Base-by-base conservation (phyloP, 1,140 invertebrate genomes). In the Venturia canescens region DNA sequence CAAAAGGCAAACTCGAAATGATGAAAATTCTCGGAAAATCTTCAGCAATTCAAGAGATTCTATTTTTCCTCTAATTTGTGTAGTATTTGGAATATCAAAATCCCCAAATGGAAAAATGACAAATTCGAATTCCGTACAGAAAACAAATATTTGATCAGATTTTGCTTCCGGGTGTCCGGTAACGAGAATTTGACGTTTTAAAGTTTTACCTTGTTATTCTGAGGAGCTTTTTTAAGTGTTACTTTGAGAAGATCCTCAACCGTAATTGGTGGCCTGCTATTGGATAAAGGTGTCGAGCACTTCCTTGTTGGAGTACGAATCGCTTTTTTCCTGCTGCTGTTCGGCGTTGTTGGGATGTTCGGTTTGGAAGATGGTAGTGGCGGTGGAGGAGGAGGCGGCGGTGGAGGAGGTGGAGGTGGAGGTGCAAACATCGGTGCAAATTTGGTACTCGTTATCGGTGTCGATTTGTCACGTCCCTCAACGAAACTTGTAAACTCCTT, bases 171-270 rank as follows among this genome's bases (percentile, higher is more conserved):
- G 7, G 13, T 9, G 38, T 44, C 13, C 38, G 13, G 11, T 9
- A 44, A 44, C 7, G 38, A 44, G 11, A 44, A 44, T 44, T 0
- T 44, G 1, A 44, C 13, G 7, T 11, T 44, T 13, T 3, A 13
- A 6, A 44, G 0, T 11, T 74, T 50, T 86, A 89, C 85, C 67
- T 88, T 89, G 38, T 80, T 60, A 53, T 71, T 85, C 31, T 84
- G 84, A 3, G 86, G 84, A 21, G 87, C 88, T 79, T 91, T 90
- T 79, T 85, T 90, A 23, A 91, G 66, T 11, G 86, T 90, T 26
- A 91, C 88, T 84, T 90, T 91, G 26, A 88, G 26, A 27, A 91
- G 82, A 85, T 90, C 90, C 31, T 91, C 89, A 7, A 88, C 86
- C 1, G 90, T 91, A 31, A 91, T 91, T 15, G 81, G 27, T 1